These are phyloP conservation scores for Eilema depressum DNA, from an alignment of 2,888 invertebrate genomes.

Conservation along the genomic window DNA sequence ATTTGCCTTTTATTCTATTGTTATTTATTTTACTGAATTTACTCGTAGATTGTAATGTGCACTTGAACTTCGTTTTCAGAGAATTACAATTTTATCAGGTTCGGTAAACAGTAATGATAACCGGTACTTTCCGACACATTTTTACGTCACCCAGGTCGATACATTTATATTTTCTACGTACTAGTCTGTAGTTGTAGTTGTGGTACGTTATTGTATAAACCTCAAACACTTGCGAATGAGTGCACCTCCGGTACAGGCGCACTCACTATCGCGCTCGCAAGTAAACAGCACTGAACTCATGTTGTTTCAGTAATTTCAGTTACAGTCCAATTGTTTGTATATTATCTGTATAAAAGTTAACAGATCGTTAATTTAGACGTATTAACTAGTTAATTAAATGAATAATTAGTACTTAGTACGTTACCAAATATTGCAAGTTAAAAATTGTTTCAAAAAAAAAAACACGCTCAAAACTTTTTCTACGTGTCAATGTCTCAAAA, in stretches of 20 bases:
- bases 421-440: not conserved
- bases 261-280: not conserved
- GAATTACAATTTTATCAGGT: not conserved
- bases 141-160: not conserved
- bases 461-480: not conserved
- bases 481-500: not conserved
- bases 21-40: no score
- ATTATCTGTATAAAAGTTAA: not conserved
- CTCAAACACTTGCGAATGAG: not conserved
- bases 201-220: not conserved
- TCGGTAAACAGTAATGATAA: not conserved
- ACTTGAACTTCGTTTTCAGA: not conserved
- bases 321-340: not conserved
- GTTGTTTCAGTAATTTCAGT: not conserved
- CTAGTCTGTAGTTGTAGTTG: not conserved
- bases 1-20: no score
- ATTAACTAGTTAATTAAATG: not conserved
- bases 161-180: not conserved
- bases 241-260: not conserved
- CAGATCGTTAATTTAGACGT: not conserved
- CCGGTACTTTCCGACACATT: not conserved
- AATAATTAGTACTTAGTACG: not conserved
- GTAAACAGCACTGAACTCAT: not conserved
- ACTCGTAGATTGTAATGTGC: not conserved
- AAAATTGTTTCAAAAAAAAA: not conserved